Evolutionary conservation across 2,888 invertebrate species (phyloP).

Genomic region (Lasioglossum zephyrum): DNA sequence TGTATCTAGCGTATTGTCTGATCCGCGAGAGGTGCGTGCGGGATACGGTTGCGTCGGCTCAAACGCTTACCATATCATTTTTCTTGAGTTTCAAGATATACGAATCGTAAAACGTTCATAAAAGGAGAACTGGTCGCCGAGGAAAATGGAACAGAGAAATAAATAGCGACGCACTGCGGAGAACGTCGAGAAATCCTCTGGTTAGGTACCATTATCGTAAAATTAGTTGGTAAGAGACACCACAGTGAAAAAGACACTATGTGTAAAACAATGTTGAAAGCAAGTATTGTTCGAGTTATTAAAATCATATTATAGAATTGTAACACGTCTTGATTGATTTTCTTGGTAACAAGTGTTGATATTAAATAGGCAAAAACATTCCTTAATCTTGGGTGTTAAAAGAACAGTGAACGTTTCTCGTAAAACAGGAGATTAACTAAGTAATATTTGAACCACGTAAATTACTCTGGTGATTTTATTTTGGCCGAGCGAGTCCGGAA

Average conservation of each 20-base stretch:
- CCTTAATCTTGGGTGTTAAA: not conserved
- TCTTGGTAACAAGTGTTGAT: too few species aligned
- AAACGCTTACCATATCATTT: conserved; percentile 4
- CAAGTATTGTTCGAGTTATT: too few species aligned
- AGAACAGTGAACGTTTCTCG: too few species aligned
- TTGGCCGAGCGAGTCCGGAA: not conserved
- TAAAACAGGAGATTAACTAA: not conserved
- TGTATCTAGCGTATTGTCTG: conserved; percentile 29
- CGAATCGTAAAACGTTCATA: not conserved
- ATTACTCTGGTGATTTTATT: not conserved
- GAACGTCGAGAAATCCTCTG: not conserved
- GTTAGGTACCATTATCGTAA: not conserved
- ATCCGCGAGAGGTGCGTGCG: not conserved
- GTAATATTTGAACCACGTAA: not conserved
- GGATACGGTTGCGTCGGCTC: not conserved
- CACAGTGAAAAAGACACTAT: not conserved
- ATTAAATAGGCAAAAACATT: not conserved
- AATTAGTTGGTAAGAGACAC: not conserved
- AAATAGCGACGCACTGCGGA: not conserved
- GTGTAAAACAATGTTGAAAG: not conserved
- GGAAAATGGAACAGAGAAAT: not conserved
- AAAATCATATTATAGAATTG: too few species aligned
- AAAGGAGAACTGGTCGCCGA: not conserved
- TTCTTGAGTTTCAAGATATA: not conserved
- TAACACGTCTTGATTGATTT: too few species aligned